Evolutionary conservation across 2,888 invertebrate genomes (phyloP), one percentile per base, ranked within the genome.

Genomic region (Celastrina argiolus): DNA sequence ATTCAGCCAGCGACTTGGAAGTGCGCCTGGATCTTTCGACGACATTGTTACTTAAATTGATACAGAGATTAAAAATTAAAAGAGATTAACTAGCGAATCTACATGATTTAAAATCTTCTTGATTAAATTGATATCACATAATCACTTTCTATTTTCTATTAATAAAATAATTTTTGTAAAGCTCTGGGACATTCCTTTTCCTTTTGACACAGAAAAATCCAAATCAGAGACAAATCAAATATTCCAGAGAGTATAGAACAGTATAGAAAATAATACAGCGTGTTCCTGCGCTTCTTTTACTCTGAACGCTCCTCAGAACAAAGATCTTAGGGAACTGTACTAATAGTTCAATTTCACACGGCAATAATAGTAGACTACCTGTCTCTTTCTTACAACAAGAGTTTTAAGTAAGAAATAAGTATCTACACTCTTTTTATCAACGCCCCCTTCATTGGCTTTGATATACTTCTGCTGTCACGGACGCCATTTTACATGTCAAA

Each of bases 1-100:
- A 71, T 95, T 93, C 16, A 97, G 88, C 98, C 98, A 98, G 72
- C 97, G 94, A 74, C 94, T 94, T 14, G 97, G 97, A 68, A 97
- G 88, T n/a, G 95, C 94, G 26, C 95, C 89, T 12, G 89, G 78
- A 74, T 88, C 87, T 72, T 81, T 81, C 69, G 82, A 79, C 59
- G 88, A 79, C 90, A 91, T 90, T 69, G 51, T 71, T 4, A 26
- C 51, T 31, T 12, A 1, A n/a, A 18, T 42, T 28, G n/a, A 64
- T n/a, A 14, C 64, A 31, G 18, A 14, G 16, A 51, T 28, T 18
- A 10, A 10, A 45, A 8, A 18, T 45, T 45, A 45, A 3, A 31
- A 18, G 45, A 45, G 45, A 7, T 18, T 18, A 45, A 61, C 34
- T 36, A 65, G 14, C 59, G 39, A 56, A 26, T 56, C 56, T 28